A percentile compares a stretch with the other conserved stretches of the same genome.
Evolutionary conservation across 2,888 invertebrate species (phyloP).

Genomic region (Platycnemis pennipes): DNA sequence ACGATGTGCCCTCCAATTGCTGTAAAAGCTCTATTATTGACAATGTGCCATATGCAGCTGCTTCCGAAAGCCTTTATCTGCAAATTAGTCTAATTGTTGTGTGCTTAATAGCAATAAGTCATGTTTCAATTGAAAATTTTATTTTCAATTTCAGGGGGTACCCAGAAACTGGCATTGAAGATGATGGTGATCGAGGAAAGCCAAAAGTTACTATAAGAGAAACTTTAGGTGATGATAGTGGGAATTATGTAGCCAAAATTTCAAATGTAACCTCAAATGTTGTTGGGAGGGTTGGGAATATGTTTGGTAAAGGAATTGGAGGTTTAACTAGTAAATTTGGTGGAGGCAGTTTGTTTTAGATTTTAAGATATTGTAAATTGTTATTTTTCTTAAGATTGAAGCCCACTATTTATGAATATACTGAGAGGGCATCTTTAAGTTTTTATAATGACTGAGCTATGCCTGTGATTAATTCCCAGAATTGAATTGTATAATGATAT

Average conservation of each 20-base stretch:
- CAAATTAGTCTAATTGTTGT: neutral
- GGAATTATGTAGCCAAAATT: conserved; percentile 87
- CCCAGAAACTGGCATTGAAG: conserved; percentile 79
- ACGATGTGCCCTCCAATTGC: too few species aligned
- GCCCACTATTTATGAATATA: conserved; percentile 61
- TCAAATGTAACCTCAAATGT: conserved; percentile 91
- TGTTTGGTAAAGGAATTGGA: conserved; percentile 94
- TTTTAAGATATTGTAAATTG: conserved; percentile 67
- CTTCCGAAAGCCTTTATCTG: too few species aligned
- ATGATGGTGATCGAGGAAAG: conserved; percentile 81
- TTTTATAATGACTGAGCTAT: conserved; percentile 73
- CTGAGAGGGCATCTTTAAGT: conserved; percentile 72
- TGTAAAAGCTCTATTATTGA: too few species aligned
- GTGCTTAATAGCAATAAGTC: neutral
- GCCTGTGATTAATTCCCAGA: conserved; percentile 72
- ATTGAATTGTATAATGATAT: conserved; percentile 44
- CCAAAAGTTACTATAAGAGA: conserved; percentile 83
- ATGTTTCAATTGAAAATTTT: neutral
- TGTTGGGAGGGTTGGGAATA: conserved; percentile 93
- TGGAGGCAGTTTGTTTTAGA: conserved; percentile 92
- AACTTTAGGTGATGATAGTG: conserved; percentile 86
- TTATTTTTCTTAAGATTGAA: conserved; percentile 69
- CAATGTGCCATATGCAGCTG: too few species aligned
- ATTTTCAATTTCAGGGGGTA: conserved; percentile 75
- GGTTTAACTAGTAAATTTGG: conserved; percentile 94